Percentiles rank a stretch among this genome's conserved stretches.
These are phyloP conservation scores for Eugnorisma glareosa DNA, from an alignment of 2,888 invertebrate genomes.

Conservation along the genomic window DNA sequence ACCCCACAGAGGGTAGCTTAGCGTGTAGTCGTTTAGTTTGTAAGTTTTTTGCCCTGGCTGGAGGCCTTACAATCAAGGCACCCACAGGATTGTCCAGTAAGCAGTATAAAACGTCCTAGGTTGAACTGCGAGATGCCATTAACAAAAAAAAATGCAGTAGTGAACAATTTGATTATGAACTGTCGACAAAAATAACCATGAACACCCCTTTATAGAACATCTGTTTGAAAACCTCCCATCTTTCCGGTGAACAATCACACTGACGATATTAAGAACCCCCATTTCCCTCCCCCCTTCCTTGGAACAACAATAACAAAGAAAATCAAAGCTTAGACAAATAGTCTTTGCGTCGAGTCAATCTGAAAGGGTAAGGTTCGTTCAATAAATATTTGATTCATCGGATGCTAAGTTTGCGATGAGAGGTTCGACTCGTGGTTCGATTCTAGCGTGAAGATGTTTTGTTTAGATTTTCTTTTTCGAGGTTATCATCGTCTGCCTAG, in stretches of 20 bases:
- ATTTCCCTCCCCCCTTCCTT: background rate
- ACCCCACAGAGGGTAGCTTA: too few species aligned
- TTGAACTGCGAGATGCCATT: too few species aligned
- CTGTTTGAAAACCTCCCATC: background rate
- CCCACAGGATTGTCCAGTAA: too few species aligned
- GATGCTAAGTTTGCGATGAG: conserved; percentile 33
- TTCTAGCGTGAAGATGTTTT: conserved; percentile 20
- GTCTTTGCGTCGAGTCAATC: conserved; percentile 60
- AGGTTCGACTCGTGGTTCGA: conserved; percentile 21
- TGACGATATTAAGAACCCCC: conserved; percentile 24
- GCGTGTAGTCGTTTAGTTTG: too few species aligned
- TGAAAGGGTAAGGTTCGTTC: conserved; percentile 40
- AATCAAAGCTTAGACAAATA: conserved; percentile 53
- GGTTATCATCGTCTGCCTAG: too few species aligned
- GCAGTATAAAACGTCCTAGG: too few species aligned
- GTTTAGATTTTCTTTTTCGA: conserved; percentile 9
- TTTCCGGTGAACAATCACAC: conserved; percentile 3
- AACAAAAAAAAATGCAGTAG: too few species aligned
- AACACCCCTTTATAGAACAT: background rate
- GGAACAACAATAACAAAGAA: conserved; percentile 53
- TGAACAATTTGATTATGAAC: background rate
- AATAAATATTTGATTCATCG: conserved; percentile 60
- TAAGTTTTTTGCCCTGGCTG: too few species aligned
- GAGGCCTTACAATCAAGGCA: too few species aligned
- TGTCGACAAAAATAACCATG: background rate